Conservation (phyloP, 2,113 vertebrate species). For the Chaenocephalus aceratus region DNA sequence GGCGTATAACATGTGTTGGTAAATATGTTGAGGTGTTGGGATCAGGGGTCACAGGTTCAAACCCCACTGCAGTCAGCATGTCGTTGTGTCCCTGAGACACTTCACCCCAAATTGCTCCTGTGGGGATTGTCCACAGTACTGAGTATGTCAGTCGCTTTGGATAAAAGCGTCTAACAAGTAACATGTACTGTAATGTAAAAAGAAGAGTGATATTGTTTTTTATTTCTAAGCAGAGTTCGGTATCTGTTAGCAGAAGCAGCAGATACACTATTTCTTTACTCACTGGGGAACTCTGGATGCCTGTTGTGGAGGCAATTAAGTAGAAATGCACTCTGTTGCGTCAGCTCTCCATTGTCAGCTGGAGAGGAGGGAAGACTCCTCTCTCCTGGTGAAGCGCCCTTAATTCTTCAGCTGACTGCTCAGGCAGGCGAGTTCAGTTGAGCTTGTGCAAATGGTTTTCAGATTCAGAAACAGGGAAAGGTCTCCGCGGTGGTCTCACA, state of each 20-base stretch:
- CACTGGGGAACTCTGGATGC: constrained; percentile 13
- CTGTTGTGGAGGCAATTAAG: constrained; percentile 24
- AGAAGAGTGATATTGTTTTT: neutral
- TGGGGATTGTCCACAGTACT: too few species aligned
- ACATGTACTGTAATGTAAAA: too few species aligned
- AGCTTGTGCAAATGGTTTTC: constrained; percentile 38
- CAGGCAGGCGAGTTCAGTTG: constrained; percentile 21
- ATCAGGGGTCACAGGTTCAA: too few species aligned
- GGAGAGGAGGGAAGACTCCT: constrained; percentile 28
- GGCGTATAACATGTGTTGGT: too few species aligned
- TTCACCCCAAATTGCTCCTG: too few species aligned
- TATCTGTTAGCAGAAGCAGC: constrained; percentile 12
- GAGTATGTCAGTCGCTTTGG: too few species aligned
- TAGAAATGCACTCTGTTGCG: constrained; percentile 31
- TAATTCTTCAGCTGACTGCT: constrained; percentile 35
- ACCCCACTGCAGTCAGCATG: too few species aligned
- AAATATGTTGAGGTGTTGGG: too few species aligned
- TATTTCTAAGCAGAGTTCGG: neutral
- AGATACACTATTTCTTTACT: neutral
- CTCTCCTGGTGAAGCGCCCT: constrained; percentile 17
- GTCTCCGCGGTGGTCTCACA: neutral
- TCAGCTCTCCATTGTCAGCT: constrained; percentile 47
- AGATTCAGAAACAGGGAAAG: constrained; percentile 9
- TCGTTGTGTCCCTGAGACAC: too few species aligned
- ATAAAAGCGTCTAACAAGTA: too few species aligned